phyloP scores from a whole-genome alignment of 92 coral and sea anemone species.

The Umimayanthus kanabou region DNA sequence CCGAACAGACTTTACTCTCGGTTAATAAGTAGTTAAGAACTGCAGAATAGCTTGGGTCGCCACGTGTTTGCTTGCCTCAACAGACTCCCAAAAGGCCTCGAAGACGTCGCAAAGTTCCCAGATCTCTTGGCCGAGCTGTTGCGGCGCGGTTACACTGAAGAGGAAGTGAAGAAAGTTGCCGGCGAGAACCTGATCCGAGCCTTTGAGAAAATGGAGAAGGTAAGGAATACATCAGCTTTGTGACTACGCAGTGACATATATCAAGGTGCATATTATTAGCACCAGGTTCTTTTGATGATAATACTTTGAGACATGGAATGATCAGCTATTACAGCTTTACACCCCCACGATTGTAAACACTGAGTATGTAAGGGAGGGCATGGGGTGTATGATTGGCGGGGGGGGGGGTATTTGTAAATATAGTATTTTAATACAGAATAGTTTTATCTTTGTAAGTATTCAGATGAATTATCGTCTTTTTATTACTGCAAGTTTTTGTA shows the following conservation, averaged over 20 bases:
- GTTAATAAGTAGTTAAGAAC: neutral
- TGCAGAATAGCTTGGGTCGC: neutral
- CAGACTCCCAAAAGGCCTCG: slow-evolving; percentile 68
- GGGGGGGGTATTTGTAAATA: too few species aligned
- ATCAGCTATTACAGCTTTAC: too few species aligned
- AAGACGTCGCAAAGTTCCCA: slow-evolving; percentile 72
- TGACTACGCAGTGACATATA: neutral
- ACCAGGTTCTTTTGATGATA: neutral
- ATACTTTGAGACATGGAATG: too few species aligned
- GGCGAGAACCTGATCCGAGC: slow-evolving; percentile 78
- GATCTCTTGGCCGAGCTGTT: slow-evolving; percentile 72
- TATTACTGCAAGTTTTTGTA: too few species aligned
- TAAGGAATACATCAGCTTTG: neutral
- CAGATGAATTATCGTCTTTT: too few species aligned
- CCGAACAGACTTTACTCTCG: too few species aligned
- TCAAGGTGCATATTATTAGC: neutral
- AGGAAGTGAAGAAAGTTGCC: slow-evolving; percentile 63
- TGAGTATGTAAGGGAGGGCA: too few species aligned
- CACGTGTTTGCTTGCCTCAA: neutral
- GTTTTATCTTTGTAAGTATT: too few species aligned
- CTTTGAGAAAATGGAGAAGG: slow-evolving; percentile 75
- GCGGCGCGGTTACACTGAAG: slow-evolving; percentile 63
- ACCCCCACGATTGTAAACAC: too few species aligned
- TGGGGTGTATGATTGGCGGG: too few species aligned
- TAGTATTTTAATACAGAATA: too few species aligned